Evolutionary conservation across 2,113 vertebrate species (phyloP), one percentile per base, ranked within the genome.

Genomic region (Rhabdomys dilectus): DNA sequence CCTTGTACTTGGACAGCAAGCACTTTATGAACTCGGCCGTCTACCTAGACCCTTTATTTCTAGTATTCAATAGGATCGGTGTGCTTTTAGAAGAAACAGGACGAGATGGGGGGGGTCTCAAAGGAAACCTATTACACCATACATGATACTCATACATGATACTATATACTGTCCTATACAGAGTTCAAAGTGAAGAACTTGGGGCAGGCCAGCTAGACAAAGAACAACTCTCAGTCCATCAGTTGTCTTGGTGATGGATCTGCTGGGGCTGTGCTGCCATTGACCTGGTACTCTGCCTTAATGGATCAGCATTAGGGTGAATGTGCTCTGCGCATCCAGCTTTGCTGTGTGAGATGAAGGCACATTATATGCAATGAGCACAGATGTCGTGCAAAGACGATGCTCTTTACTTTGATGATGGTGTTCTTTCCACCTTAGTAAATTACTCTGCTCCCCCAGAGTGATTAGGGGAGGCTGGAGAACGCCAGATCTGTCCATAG

Each of bases 131-230:
- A 60, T 26, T 29, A 84, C 82, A 7, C 48, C 0, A 1, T 64
- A 21, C 0, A 0, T 64, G 34, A 72, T 82, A 42, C 19, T 36
- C 0, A 1, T 64, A 21, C 0, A 0, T 64, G 34, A 72, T 82
- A 42, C 19, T 36, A 45, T 0, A 56, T 48, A 22, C 5, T 56
- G 73, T 87, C 36, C 53, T 58, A n/a, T 24, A 77, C 78, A 94
- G 80, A 91, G 36, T 51, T 95, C 91, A 53, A 85, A 78, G 42
- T n/a, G 64, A 90, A 53, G 68, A 85, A 72, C 26, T 73, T 36
- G 15, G 0, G 19, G 16, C 19, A 87, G 24, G 12, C 11, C n/a
- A 48, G 36, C 21, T 85, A 91, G 53, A 81, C 1, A 64, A 73
- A 91, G 48, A 39, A 90, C 12, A 22, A 21, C 17, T 88, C 64